A percentile compares a stretch with the other conserved stretches of the same genome.
Evolutionary conservation across 92 coral and sea anemone genomes (phyloP).

Genomic region (Porites cylindrica): DNA sequence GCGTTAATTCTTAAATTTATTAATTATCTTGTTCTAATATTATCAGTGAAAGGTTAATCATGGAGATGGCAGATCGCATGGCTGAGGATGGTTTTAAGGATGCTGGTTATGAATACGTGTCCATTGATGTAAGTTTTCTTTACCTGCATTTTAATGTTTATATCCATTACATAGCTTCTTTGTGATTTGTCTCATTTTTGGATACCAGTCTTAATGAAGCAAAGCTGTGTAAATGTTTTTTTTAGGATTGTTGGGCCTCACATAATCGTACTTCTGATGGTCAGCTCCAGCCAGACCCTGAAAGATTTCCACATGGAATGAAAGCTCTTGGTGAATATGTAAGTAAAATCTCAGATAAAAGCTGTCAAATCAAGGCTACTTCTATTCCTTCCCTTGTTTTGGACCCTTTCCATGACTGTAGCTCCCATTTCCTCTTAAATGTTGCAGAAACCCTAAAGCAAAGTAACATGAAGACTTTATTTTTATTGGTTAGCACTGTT

Average conservation of each 20-base stretch:
- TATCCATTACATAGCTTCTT: too few species aligned
- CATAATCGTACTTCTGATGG: slow-evolving; percentile 86
- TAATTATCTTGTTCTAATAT: background rate
- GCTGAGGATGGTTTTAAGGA: slow-evolving; percentile 88
- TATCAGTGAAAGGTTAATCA: slow-evolving; percentile 88
- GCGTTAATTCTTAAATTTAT: background rate
- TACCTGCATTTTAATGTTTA: too few species aligned
- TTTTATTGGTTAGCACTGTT: too few species aligned
- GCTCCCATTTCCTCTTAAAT: too few species aligned
- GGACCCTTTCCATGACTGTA: too few species aligned
- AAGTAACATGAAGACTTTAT: too few species aligned
- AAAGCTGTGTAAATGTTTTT: background rate
- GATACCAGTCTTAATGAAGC: background rate
- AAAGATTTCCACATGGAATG: slow-evolving; percentile 95
- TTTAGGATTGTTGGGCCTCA: slow-evolving; percentile 98
- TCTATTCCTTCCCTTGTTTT: too few species aligned
- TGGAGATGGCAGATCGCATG: slow-evolving; percentile 95
- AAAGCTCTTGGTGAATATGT: slow-evolving; percentile 90
- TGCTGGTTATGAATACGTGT: slow-evolving; percentile 87
- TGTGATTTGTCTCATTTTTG: background rate
- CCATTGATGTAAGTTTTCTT: slow-evolving; percentile 88
- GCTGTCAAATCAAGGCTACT: too few species aligned
- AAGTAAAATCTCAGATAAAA: slow-evolving; percentile 9
- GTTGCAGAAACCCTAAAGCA: too few species aligned
- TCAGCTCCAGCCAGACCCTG: slow-evolving; percentile 88